Base-by-base conservation (phyloP, 2,113 vertebrate species). In the Psilopsiagon aymara region DNA sequence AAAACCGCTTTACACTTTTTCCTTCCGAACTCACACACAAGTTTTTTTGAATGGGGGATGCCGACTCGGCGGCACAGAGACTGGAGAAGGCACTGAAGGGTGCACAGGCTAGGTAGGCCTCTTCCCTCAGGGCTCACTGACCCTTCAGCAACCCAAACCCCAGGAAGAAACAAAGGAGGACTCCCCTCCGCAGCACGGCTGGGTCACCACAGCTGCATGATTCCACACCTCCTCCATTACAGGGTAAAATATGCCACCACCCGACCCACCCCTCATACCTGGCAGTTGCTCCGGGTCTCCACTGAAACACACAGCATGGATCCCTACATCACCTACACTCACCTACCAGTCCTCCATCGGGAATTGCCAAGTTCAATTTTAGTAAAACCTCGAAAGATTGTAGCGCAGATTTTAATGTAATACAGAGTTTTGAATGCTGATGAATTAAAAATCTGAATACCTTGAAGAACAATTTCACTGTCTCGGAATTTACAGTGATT, bases 221-320 rank as follows among this genome's bases (percentile, higher is more conserved):
- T 10, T 29, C 13, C 27, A 9, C 41, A 2, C 55, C 52, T 3
- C 52, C 57, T 14, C 37, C 41, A 4, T 24, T 5, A 16, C n/a
- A 13, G 17, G 13, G 49, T 29, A 3, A 11, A 3, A 13, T 25
- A 19, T 31, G 6, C 29, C 15, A 1, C 2, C 9, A 17, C 25
- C 63, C 46, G 2, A 20, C 41, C 39, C 9, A 13, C 4, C 5
- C n/a, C 23, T 31, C 13, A 9, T 29, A 3, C 31, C 29, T 25
- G 0, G 6, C 2, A 19, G 4, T 2, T 5, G 27, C 11, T 3
- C 8, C 21, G 0, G 2, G 2, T 31, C 11, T 6, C 1, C 6
- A 0, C 28, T 11, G 7, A 11, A 9, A 15, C 25, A 0, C 47
- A 4, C 12, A 17, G 27, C 24, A 2, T 33, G 2, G 1, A 3